Conservation (phyloP, 2,888 invertebrate species). For the Yponomeuta sedellus region DNA sequence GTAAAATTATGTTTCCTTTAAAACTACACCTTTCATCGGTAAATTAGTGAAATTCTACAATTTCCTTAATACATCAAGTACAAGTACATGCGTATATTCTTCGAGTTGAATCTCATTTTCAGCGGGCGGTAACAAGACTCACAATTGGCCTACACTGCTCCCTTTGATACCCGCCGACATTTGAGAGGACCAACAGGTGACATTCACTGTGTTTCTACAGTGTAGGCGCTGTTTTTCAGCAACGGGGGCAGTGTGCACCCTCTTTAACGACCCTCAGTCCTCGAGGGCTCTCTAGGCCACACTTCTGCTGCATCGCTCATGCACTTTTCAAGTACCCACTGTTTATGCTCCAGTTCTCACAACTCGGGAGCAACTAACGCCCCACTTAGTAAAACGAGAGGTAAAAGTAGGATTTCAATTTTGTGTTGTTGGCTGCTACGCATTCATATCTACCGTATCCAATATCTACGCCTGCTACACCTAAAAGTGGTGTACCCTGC, state of each 20-base stretch:
- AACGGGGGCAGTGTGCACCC: neutral
- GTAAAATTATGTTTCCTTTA: too few relatives aligned
- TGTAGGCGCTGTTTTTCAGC: neutral
- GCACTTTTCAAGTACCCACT: slow-evolving; percentile 68
- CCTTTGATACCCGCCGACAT: neutral
- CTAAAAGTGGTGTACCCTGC: too few relatives aligned
- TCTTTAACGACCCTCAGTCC: slow-evolving; percentile 48
- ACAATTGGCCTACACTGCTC: neutral
- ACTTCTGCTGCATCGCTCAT: slow-evolving; percentile 51
- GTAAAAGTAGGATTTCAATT: neutral
- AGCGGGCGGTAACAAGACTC: neutral
- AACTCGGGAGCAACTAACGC: slow-evolving; percentile 25
- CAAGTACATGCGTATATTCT: neutral
- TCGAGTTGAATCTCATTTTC: neutral
- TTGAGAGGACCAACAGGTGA: neutral
- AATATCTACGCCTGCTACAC: too few relatives aligned
- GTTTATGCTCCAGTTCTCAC: slow-evolving; percentile 58
- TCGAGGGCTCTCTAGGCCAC: slow-evolving; percentile 42
- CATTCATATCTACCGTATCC: too few relatives aligned
- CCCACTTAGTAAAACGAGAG: neutral
- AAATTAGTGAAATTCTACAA: neutral
- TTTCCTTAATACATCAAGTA: neutral
- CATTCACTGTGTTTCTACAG: neutral
- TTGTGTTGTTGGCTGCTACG: too few relatives aligned
- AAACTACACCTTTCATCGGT: too few relatives aligned